Percentiles rank a stretch among this genome's conserved stretches.
Conservation (phyloP, 2,797 vertebrate genomes). For the Carapus acus region DNA sequence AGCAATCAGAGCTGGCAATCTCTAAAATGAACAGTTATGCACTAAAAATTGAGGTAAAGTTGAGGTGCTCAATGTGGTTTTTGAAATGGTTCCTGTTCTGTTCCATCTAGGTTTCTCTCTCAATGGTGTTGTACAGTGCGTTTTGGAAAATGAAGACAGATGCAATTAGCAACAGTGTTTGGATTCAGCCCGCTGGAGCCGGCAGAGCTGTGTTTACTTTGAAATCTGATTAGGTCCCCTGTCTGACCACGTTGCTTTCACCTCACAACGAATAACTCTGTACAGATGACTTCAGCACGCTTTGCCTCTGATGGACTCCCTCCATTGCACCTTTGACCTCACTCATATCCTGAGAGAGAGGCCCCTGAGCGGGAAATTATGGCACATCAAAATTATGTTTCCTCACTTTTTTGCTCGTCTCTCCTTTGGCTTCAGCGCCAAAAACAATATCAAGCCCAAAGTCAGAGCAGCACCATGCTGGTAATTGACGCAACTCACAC, state of each 20-base stretch:
- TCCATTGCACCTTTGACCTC: constrained; percentile 63
- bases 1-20: constrained; percentile 67
- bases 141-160: constrained; percentile 71
- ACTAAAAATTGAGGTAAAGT: constrained; percentile 55
- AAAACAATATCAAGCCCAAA: constrained; percentile 62
- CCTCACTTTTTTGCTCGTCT: constrained; percentile 46
- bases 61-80: constrained; percentile 68
- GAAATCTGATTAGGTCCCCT: constrained; percentile 68
- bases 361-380: constrained; percentile 57
- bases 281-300: constrained; percentile 62
- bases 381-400: constrained; percentile 61
- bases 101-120: constrained; percentile 62
- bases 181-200: constrained; percentile 57
- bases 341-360: constrained; percentile 50
- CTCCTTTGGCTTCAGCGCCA: constrained; percentile 53
- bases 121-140: constrained; percentile 56
- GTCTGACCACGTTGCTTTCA: constrained; percentile 66
- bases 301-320: constrained; percentile 54
- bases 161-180: constrained; percentile 68
- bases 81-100: constrained; percentile 60
- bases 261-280: constrained; percentile 57
- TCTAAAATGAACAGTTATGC: constrained; percentile 61
- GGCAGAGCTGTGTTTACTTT: constrained; percentile 67
- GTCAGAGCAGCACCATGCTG: constrained; percentile 51
- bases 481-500: constrained; percentile 52